phyloP scores from a whole-genome alignment of 2,888 invertebrate genomes.

The Ethmia dodecea region DNA sequence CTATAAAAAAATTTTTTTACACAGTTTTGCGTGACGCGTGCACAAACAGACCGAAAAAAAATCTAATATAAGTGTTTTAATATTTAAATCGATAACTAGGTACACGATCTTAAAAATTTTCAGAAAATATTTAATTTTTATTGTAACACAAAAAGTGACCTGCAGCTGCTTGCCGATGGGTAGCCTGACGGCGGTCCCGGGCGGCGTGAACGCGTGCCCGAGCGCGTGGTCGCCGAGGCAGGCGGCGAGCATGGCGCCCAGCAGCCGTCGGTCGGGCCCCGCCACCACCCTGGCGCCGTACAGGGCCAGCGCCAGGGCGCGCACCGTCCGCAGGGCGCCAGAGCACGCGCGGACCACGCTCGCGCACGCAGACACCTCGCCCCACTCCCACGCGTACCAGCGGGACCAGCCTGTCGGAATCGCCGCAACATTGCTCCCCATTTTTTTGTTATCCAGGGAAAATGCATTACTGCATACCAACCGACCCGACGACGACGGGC shows the following conservation, averaged over 20 bases:
- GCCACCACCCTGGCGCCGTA: conserved; percentile 50
- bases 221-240: conserved; percentile 25
- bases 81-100: too few relatives aligned
- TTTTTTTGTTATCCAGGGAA: too few relatives aligned
- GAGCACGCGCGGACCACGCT: conserved; percentile 28
- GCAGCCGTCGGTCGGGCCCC: conserved; percentile 37
- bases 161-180: conserved; percentile 31
- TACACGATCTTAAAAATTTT: too few relatives aligned
- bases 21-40: too few relatives aligned
- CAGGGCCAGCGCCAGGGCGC: conserved; percentile 38
- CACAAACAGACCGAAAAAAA: too few relatives aligned
- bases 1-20: too few relatives aligned
- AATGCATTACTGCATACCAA: too few relatives aligned
- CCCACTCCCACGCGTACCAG: conserved; percentile 70
- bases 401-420: conserved; percentile 63
- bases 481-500: too few relatives aligned
- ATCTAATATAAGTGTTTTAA: too few relatives aligned
- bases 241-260: conserved; percentile 30
- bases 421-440: too few relatives aligned
- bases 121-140: too few relatives aligned
- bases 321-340: conserved; percentile 22
- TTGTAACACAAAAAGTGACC: too few relatives aligned
- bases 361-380: conserved; percentile 44
- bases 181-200: conserved; percentile 24
- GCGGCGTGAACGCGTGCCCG: conserved; percentile 27